These are phyloP conservation scores for Syngnathus typhle DNA, from an alignment of 2,113 vertebrate genomes.

Conservation along the genomic window DNA sequence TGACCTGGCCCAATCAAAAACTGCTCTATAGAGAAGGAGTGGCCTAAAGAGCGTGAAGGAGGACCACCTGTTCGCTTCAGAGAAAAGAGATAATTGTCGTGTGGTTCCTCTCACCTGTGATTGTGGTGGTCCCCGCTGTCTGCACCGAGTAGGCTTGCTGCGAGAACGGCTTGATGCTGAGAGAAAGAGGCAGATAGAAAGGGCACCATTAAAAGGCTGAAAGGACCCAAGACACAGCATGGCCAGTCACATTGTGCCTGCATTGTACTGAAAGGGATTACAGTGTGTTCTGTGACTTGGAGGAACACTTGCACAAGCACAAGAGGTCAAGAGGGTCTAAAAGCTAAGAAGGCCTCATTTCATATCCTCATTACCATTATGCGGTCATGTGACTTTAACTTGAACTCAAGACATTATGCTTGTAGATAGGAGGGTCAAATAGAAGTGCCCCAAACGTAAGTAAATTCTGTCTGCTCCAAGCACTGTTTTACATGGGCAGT, in stretches of 20 bases:
- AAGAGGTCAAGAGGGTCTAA: slow-evolving; percentile 48
- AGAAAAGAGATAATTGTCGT: slow-evolving; percentile 41
- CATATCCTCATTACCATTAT: slow-evolving; percentile 20
- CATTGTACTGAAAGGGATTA: slow-evolving; percentile 25
- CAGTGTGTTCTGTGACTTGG: slow-evolving; percentile 16
- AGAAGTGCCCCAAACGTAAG: neutral
- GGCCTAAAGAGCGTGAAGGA: slow-evolving; percentile 20
- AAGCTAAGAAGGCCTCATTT: slow-evolving; percentile 27
- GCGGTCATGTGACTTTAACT: slow-evolving; percentile 18
- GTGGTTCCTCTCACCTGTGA: slow-evolving; percentile 82
- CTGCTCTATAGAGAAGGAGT: slow-evolving; percentile 27
- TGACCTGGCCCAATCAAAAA: slow-evolving; percentile 11
- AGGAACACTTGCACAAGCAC: slow-evolving; percentile 18
- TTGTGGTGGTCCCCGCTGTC: slow-evolving; percentile 85
- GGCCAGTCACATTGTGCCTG: slow-evolving; percentile 12
- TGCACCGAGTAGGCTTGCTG: slow-evolving; percentile 93
- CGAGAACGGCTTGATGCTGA: slow-evolving; percentile 92
- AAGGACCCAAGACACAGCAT: slow-evolving; percentile 13
- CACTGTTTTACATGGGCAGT: too few relatives aligned
- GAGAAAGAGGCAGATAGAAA: slow-evolving; percentile 26
- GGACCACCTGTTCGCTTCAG: slow-evolving; percentile 16
- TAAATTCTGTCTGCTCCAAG: neutral
- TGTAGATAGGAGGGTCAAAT: neutral
- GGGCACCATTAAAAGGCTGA: slow-evolving; percentile 24
- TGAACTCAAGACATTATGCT: neutral